Percentiles rank a stretch among this genome's conserved stretches.
These are phyloP conservation scores for Lucifuga dentata DNA, from an alignment of 2,113 vertebrate species.

Conservation along the genomic window DNA sequence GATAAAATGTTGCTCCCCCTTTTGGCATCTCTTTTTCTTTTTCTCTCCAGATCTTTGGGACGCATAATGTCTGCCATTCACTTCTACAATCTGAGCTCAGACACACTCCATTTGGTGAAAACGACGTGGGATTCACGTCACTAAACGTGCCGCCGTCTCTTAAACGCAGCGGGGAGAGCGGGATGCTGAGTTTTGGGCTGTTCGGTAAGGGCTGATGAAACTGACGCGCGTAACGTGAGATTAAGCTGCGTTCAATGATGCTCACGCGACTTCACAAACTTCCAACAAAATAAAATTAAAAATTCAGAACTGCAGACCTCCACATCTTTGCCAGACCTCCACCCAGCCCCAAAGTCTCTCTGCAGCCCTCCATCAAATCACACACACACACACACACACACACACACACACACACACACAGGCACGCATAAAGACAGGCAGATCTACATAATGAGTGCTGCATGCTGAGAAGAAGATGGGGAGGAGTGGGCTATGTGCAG, in stretches of 20 bases:
- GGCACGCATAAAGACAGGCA: slow-evolving; percentile 62
- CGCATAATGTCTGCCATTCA: not conserved
- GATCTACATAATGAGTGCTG: slow-evolving; percentile 81
- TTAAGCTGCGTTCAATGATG: slow-evolving; percentile 4
- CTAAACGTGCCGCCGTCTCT: not conserved
- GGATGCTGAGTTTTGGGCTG: not conserved
- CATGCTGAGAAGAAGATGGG: slow-evolving; percentile 60
- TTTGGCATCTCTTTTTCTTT: not conserved
- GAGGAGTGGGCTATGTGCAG: slow-evolving; percentile 33
- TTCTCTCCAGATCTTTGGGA: slow-evolving; percentile 16
- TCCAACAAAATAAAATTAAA: not conserved
- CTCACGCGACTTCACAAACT: slow-evolving; percentile 4
- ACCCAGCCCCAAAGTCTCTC: slow-evolving; percentile 35
- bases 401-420: no score
- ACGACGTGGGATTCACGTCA: slow-evolving; percentile 1
- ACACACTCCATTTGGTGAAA: not conserved
- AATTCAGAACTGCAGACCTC: slow-evolving; percentile 4
- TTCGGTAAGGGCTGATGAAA: slow-evolving; percentile 7
- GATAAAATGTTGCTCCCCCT: not conserved
- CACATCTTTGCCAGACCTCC: not conserved
- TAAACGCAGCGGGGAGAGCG: not conserved
- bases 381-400: no score
- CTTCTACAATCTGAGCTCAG: not conserved
- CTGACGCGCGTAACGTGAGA: slow-evolving; percentile 15
- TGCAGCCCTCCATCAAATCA: slow-evolving; percentile 54